These are phyloP conservation scores for Drosophila trichaetosa DNA, from an alignment of 2,888 invertebrate genomes.

Conservation along the genomic window DNA sequence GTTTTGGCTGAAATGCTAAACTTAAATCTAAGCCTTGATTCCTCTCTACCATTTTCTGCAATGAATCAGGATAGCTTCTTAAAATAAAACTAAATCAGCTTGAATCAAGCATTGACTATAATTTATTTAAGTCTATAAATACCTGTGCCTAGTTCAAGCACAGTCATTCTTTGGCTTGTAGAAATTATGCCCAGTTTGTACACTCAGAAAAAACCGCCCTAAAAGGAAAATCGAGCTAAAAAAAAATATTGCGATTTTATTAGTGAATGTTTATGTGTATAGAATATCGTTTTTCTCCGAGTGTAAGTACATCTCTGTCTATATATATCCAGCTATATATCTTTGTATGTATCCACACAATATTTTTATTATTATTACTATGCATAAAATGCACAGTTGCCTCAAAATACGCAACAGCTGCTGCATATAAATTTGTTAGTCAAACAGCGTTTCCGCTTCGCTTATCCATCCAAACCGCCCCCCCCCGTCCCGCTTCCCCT, in stretches of 20 bases:
- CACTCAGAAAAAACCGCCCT: neutral
- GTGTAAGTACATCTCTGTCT: conserved; percentile 1
- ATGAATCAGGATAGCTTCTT: neutral
- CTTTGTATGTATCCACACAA: conserved; percentile 28
- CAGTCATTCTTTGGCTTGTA: neutral
- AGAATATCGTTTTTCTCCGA: neutral
- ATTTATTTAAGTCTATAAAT: neutral
- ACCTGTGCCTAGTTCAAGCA: neutral
- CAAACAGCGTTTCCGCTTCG: conserved; percentile 29
- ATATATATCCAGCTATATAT: conserved; percentile 3
- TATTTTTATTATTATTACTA: conserved; percentile 75
- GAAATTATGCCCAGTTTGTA: neutral
- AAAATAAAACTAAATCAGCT: neutral
- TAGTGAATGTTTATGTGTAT: neutral
- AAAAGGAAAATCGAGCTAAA: neutral
- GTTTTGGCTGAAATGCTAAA: neutral
- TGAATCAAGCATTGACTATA: neutral
- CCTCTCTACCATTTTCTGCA: neutral
- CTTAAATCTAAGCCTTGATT: neutral
- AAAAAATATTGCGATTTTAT: neutral
- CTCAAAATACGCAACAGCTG: conserved; percentile 69
- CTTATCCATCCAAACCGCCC: conserved; percentile 9
- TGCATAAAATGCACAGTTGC: conserved; percentile 57
- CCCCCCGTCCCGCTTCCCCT: conserved; percentile 4
- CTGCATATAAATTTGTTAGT: conserved; percentile 76